Conservation (phyloP, 2,888 invertebrate species). For the Cosmia pyralina region DNA sequence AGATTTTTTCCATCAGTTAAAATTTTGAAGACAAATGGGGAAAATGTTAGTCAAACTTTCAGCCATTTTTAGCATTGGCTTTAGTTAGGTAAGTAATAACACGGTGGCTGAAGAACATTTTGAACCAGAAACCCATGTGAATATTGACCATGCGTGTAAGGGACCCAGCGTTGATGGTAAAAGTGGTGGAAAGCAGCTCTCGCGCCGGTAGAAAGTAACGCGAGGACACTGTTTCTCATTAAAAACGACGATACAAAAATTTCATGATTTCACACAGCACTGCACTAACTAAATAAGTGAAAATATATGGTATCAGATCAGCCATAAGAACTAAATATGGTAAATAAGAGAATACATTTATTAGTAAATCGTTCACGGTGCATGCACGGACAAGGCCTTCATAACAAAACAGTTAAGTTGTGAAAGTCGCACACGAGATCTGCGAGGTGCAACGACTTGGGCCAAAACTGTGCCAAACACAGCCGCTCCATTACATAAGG, state of each 20-base stretch:
- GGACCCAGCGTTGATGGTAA: constrained; percentile 63
- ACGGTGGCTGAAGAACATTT: neutral
- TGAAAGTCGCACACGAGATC: constrained; percentile 75
- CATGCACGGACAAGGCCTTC: constrained; percentile 73
- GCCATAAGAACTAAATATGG: constrained; percentile 31
- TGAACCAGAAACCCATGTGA: constrained; percentile 13
- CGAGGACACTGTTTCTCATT: constrained; percentile 72
- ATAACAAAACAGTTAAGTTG: constrained; percentile 72
- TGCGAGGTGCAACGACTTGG: constrained; percentile 71
- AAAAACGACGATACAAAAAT: constrained; percentile 70
- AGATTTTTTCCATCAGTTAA: neutral
- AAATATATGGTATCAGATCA: constrained; percentile 23
- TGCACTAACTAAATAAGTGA: constrained; percentile 13
- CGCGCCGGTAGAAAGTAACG: constrained; percentile 74
- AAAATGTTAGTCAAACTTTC: neutral
- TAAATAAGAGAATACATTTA: constrained; percentile 62
- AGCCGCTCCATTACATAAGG: constrained; percentile 70
- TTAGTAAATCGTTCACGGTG: constrained; percentile 67
- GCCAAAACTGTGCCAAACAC: constrained; percentile 70
- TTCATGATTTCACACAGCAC: constrained; percentile 58
- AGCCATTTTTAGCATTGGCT: neutral
- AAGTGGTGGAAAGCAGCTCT: constrained; percentile 74
- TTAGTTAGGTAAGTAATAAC: neutral
- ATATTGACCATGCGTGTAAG: constrained; percentile 61
- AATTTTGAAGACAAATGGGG: neutral